Base-by-base conservation (phyloP, 2,888 invertebrate genomes). In the Lymantria monacha region DNA sequence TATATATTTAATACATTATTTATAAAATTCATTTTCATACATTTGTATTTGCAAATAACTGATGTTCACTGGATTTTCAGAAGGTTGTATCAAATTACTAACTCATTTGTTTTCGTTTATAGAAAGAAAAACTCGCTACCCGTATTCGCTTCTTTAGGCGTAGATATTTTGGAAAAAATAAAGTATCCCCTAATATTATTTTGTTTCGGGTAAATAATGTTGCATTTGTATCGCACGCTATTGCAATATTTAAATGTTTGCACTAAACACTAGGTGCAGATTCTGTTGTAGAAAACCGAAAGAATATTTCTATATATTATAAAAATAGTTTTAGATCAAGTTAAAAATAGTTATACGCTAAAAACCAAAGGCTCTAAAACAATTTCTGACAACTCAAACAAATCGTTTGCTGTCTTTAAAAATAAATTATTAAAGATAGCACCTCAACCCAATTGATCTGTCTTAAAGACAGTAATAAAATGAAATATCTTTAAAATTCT, bases 121-220 rank as follows among this genome's bases (percentile, higher is more conserved):
- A 91, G 91, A 87, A 83, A 86, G 86, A 85, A 73, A 87, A 81
- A 75, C 68, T 91, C 76, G 70, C 79, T 74, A 84, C 79, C 71
- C 89, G 91, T 84, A 80, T 91, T 79, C 81, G 89, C 87, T 89
- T 90, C 70, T 72, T 89, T 88, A 90, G 85, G 74, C 87, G 87
- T 86, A 90, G 86, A 87, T 87, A 87, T 85, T 87, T 90, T 79
- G 87, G 85, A 73, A 88, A 87, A 83, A 90, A 90, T 83, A 88
- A 84, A 90, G 81, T 91, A 57, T 79, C 83, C 61, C 89, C 90
- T 63, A 77, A 79, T 79, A 76, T 73, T 84, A 66, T 79, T 59
- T 70, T 75, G 55, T 78, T 78, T 64, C 85, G 84, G 91, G 91
- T 91, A 91, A 91, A 84, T 89, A 83, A 81, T 70, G 63, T 78